Evolutionary conservation across 2,888 invertebrate genomes (phyloP), one percentile per base, ranked within the genome.

Genomic region (Acleris sparsana): DNA sequence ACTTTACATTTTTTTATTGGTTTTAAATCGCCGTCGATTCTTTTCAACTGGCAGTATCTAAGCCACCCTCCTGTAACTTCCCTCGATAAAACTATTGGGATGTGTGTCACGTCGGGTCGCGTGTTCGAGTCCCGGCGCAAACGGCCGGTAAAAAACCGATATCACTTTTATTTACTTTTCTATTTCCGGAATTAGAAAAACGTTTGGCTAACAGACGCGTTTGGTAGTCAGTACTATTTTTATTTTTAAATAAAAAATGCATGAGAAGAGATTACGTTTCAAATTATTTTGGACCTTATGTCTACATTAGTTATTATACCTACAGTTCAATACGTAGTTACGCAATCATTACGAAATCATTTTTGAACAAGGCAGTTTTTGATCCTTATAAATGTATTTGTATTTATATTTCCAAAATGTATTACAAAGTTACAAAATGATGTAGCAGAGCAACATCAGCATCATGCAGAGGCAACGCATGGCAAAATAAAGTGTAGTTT

Each of bases 1-100:
- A 33, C 9, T 33, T 33, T 9, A 33, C 2, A 9, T 0, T 33
- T 9, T 13, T 39, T 39, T 39, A 39, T 39, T 39, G 39, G 13
- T 39, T 39, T 39, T 39, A 39, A 39, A 39, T 39, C 13, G 39
- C 39, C 39, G 13, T 20, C 18, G 18, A 7, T 39, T 29, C 6
- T 18, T 48, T 18, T 44, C n/a, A 46, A 46, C n/a, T 46, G 46
- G 46, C 46, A 46, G n/a, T 17, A 2, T 17, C 46, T 16, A 46
- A 71, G 72, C 73, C 20, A 13, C 59, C 69, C 68, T 59, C 62
- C 72, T 72, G 69, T 56, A 63, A 69, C 69, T 63, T 72, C 73
- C 81, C 80, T 75, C 76, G 81, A 85, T 82, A 61, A 82, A 85
- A 84, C 87, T 85, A 87, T 92, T 90, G 85, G 86, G 81, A 92